These are phyloP conservation scores for Calliopsis andreniformis DNA, from an alignment of 1,140 invertebrate genomes.

Conservation along the genomic window DNA sequence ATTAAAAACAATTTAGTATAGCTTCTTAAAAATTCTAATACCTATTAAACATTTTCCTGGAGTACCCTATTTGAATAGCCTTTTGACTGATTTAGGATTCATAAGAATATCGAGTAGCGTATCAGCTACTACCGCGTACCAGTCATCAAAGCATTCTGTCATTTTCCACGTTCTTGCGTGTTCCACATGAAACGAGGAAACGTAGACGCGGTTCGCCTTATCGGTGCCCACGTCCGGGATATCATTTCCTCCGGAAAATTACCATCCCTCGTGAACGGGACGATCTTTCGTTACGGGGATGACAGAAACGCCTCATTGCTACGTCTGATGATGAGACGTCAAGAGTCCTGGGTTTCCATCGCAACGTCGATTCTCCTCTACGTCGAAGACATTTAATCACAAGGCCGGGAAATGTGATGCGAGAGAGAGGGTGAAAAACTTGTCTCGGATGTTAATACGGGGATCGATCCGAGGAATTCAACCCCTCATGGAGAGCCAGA, in stretches of 20 bases:
- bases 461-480: slow-evolving; percentile 17
- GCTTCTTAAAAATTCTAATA: too few relatives aligned
- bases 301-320: slow-evolving; percentile 46
- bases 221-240: slow-evolving; percentile 57
- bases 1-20: too few relatives aligned
- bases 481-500: neutral
- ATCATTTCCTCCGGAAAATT: slow-evolving; percentile 68
- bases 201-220: slow-evolving; percentile 57
- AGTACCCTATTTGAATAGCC: too few relatives aligned
- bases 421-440: slow-evolving; percentile 22
- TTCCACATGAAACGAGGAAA: slow-evolving; percentile 12
- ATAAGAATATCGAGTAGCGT: too few relatives aligned
- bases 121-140: slow-evolving; percentile 36
- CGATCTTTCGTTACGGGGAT: slow-evolving; percentile 51
- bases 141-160: slow-evolving; percentile 4
- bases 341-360: slow-evolving; percentile 54
- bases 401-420: slow-evolving; percentile 19
- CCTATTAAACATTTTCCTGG: too few relatives aligned
- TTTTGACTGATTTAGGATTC: too few relatives aligned
- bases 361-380: slow-evolving; percentile 50
- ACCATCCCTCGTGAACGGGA: slow-evolving; percentile 58
- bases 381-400: slow-evolving; percentile 53
- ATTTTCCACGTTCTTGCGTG: neutral
- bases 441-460: slow-evolving; percentile 36
- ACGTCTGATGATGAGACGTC: slow-evolving; percentile 60